A percentile compares a stretch with the other conserved stretches of the same genome.
phyloP scores from a whole-genome alignment of 2,113 vertebrate genomes.

The Tachuris rubrigastra region DNA sequence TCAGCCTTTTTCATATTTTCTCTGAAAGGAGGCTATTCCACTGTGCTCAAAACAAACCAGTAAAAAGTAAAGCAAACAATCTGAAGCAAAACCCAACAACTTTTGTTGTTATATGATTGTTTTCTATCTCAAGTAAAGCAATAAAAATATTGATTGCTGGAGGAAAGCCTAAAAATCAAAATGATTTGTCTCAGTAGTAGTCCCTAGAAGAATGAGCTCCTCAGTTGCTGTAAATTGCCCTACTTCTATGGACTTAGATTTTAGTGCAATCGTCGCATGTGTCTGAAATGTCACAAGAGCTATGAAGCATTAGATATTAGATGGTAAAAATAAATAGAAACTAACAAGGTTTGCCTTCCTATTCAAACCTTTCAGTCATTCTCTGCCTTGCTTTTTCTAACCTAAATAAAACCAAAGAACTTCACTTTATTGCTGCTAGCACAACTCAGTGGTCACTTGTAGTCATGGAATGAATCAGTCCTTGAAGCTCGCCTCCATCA shows the following conservation, averaged over 20 bases:
- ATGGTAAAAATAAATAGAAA: slow-evolving; percentile 42
- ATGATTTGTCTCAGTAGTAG: slow-evolving; percentile 54
- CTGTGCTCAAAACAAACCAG: neutral
- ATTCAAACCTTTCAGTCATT: slow-evolving; percentile 2
- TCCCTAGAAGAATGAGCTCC: slow-evolving; percentile 20
- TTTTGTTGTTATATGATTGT: slow-evolving; percentile 19
- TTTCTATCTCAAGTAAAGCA: slow-evolving; percentile 38
- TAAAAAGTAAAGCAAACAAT: slow-evolving; percentile 39
- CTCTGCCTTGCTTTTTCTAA: neutral
- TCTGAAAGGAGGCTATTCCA: neutral
- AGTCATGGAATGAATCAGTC: neutral
- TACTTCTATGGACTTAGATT: slow-evolving; percentile 1
- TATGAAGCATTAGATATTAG: slow-evolving; percentile 43
- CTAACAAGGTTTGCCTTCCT: slow-evolving; percentile 29
- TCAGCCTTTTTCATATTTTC: neutral
- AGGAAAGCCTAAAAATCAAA: slow-evolving; percentile 50
- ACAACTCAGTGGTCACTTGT: neutral
- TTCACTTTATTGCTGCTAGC: neutral
- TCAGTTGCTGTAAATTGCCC: slow-evolving; percentile 38
- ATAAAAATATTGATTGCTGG: slow-evolving; percentile 52
- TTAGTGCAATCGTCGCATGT: neutral
- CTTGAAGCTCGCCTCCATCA: neutral
- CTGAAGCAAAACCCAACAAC: neutral
- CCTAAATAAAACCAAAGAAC: slow-evolving; percentile 3
- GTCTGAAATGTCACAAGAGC: slow-evolving; percentile 28